Base-by-base conservation (phyloP, 2,888 invertebrate species). In the Phlogophora meticulosa region DNA sequence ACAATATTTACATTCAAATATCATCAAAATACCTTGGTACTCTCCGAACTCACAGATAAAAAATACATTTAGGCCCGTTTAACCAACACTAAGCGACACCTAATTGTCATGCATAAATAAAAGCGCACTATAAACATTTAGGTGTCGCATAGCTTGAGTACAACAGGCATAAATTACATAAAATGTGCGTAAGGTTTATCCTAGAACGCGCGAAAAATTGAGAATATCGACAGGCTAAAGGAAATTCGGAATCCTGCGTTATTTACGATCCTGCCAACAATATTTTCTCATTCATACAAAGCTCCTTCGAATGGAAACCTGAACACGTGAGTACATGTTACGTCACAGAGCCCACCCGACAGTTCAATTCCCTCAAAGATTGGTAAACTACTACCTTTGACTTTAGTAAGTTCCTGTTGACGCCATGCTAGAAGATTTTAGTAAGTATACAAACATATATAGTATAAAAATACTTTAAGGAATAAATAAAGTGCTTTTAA, bases 271-370 rank as follows among this genome's bases (percentile, higher is more conserved):
- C 43, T 45, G 15, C n/a, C 51, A 45, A 49, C 5, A n/a, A 38
- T 38, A 43, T 51, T 36, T 65, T 45, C 20, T 45, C 20, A 13
- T 51, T 38, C 20, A 32, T 22, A 43, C 7, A 45, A 65, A 28
- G 36, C n/a, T 64, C 36, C 51, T 65, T 24, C n/a, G 45, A 64
- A 51, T 64, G 20, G 28, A 64, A 65, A 51, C 15, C 7, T 28
- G 20, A 62, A 49, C 3, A 20, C 13, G 42, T 42, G 40, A 48
- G 34, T 48, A 20, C 5, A 36, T 36, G 24, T 42, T 11, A 40
- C 15, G 11, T 48, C 20, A 61, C 5, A 20, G 42, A 20, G 15
- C 7, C 22, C 42, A 1, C 7, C 42, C 20, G 49, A 36, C 36
- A 63, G 24, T 36, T 63, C 28, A 63, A 63, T 43, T 43, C 43